Base-by-base conservation (phyloP, 2,888 invertebrate species). In the Eristalis pertinax region DNA sequence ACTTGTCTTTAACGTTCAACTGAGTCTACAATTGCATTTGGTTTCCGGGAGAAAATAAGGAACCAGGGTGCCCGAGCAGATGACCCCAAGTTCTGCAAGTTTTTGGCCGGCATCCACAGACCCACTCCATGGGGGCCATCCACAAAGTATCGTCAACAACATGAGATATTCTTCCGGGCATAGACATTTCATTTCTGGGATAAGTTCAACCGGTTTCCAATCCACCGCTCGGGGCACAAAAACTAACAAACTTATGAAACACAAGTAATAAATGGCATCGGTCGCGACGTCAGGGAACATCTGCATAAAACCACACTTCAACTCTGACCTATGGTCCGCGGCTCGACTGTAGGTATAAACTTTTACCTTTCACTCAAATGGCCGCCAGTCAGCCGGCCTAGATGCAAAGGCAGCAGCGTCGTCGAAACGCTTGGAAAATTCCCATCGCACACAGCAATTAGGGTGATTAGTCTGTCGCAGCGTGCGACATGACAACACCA, bases 381-480 rank as follows among this genome's bases (percentile, higher is more conserved):
- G 5, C 50, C 50, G 19, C 50, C 8, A 50, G 19, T 19, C 50
- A 50, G 19, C 50, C 50, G n/a, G 50, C 50, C 50, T 50, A 50
- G 50, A 50, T 19, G n/a, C 43, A 43, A 26, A n/a, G n/a, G 29
- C 15, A n/a, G 43, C 43, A 19, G n/a, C 43, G n/a, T 7, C 19
- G 50, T 50, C 26, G 19, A 50, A 50, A 19, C 19, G 65, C 70
- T 35, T 29, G 76, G 68, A 60, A 77, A 79, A 80, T 76, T 87
- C 80, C 76, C 80, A 69, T 32, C 72, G 41, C 72, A 76, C 75
- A 73, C 32, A 8, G 60, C 79, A 87, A 87, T 84, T 87, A 87
- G 87, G 79, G 75, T 87, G 79, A 87, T 87, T 87, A 84, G 84
- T 84, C 73, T 73, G 75, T 80, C 41, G 75, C 72, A 72, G 79